phyloP scores from a whole-genome alignment of 1,140 invertebrate genomes.

The Drosophila paulistorum region DNA sequence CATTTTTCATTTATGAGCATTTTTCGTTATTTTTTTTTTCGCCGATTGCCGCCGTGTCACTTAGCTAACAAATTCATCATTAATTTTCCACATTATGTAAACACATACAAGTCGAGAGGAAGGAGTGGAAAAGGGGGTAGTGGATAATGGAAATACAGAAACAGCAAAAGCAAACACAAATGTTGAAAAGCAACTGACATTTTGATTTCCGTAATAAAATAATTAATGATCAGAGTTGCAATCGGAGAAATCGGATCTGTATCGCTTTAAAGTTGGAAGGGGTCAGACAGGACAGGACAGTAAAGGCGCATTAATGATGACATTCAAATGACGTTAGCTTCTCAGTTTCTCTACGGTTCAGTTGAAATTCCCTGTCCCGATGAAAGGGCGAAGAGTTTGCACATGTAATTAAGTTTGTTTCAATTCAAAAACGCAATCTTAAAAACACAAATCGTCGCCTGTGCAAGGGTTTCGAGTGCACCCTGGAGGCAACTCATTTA shows the following conservation, averaged over 20 bases:
- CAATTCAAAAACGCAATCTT: slow-evolving; percentile 20
- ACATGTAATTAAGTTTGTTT: slow-evolving; percentile 67
- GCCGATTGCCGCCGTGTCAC: slow-evolving; percentile 49
- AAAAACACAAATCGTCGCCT: slow-evolving; percentile 1
- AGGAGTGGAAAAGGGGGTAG: slow-evolving; percentile 6
- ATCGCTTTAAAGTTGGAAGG: slow-evolving; percentile 20
- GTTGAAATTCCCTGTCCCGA: neutral
- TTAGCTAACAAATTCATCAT: slow-evolving; percentile 69
- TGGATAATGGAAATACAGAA: slow-evolving; percentile 21
- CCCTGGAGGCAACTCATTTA: slow-evolving; percentile 60
- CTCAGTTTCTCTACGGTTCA: neutral
- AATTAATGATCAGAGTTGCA: slow-evolving; percentile 69
- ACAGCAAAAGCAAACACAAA: slow-evolving; percentile 52
- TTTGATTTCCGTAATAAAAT: slow-evolving; percentile 81
- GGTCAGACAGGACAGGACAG: neutral
- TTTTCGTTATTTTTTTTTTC: slow-evolving; percentile 29
- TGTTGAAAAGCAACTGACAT: slow-evolving; percentile 72
- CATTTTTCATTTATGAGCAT: slow-evolving; percentile 70
- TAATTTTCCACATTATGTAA: slow-evolving; percentile 78
- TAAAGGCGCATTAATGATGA: slow-evolving; percentile 63
- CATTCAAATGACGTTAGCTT: slow-evolving; percentile 60
- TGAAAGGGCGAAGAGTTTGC: slow-evolving; percentile 35
- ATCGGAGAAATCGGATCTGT: slow-evolving; percentile 65
- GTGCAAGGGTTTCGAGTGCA: slow-evolving; percentile 56
- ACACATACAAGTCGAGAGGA: slow-evolving; percentile 40